A percentile compares a stretch with the other conserved stretches of the same genome.
phyloP scores from a whole-genome alignment of 2,888 invertebrate genomes.

The Priocnemis perturbator region DNA sequence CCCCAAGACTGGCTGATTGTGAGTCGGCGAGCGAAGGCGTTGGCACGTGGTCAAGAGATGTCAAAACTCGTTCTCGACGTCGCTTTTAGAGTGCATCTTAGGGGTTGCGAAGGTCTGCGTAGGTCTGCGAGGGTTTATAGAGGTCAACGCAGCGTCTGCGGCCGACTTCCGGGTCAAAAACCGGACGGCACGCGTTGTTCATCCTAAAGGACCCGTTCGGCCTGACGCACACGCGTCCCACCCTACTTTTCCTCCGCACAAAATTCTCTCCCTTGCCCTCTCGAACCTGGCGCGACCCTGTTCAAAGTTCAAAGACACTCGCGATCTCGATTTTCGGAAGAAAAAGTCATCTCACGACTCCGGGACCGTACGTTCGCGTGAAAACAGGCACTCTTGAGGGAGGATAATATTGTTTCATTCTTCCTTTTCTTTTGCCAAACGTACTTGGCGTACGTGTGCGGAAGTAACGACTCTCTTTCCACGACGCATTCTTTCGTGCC shows the following conservation, averaged over 20 bases:
- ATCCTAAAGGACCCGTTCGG: conserved; percentile 25
- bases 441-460: no score
- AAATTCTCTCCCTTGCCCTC: conserved; percentile 9
- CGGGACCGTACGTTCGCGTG: no score
- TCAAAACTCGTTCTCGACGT: conserved; percentile 71
- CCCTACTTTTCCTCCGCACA: not conserved
- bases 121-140: conserved; percentile 43
- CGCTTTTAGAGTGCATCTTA: conserved; percentile 42
- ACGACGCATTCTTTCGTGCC: no score
- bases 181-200: conserved; percentile 60
- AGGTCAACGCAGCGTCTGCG: conserved; percentile 55
- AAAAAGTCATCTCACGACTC: no score
- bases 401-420: no score
- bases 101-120: conserved; percentile 30
- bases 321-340: not conserved
- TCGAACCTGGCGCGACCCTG: not conserved
- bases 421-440: no score
- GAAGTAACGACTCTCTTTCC: no score
- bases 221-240: conserved; percentile 7
- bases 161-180: conserved; percentile 67
- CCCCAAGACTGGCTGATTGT: conserved; percentile 24
- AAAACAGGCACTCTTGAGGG: no score
- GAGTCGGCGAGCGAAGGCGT: conserved; percentile 55
- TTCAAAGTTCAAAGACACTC: no score
- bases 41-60: conserved; percentile 70